Percentiles rank a stretch among this genome's conserved stretches.
Evolutionary conservation across 2,888 invertebrate species (phyloP).

Genomic region (Pseudeuparius sepicola): DNA sequence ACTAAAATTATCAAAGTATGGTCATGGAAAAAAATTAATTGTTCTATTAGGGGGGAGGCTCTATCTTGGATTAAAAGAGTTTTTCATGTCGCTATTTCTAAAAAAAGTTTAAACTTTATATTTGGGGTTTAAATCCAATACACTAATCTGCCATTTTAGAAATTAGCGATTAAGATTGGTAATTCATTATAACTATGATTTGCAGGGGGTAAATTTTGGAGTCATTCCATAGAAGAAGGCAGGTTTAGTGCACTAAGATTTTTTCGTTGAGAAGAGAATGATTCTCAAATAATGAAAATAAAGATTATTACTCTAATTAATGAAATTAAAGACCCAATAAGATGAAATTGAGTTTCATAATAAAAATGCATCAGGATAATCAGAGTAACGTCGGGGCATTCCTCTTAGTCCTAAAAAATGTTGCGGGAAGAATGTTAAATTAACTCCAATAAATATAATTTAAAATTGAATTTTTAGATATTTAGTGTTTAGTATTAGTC

Average conservation of each 20-base stretch:
- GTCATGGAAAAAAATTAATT: slow-evolving; percentile 55
- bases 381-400: slow-evolving; percentile 65
- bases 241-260: slow-evolving; percentile 48
- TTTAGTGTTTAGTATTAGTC: slow-evolving; percentile 19
- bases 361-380: slow-evolving; percentile 21
- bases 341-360: slow-evolving; percentile 58
- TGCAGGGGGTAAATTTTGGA: slow-evolving; percentile 49
- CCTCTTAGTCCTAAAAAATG: slow-evolving; percentile 61
- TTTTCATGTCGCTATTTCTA: slow-evolving; percentile 52
- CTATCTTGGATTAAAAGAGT: slow-evolving; percentile 50
- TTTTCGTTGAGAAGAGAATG: slow-evolving; percentile 37
- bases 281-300: slow-evolving; percentile 45
- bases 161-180: too few species aligned
- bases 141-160: too few species aligned
- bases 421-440: slow-evolving; percentile 72
- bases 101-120: slow-evolving; percentile 53
- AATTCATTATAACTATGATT: slow-evolving; percentile 52
- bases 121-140: too few species aligned
- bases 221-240: slow-evolving; percentile 53
- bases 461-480: slow-evolving; percentile 57
- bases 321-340: slow-evolving; percentile 54
- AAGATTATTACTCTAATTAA: slow-evolving; percentile 36
- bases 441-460: slow-evolving; percentile 65
- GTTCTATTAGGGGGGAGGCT: slow-evolving; percentile 54
- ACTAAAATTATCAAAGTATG: slow-evolving; percentile 50